These are phyloP conservation scores for Hylomyscus alleni DNA, from an alignment of 2,797 vertebrate species.

Conservation along the genomic window DNA sequence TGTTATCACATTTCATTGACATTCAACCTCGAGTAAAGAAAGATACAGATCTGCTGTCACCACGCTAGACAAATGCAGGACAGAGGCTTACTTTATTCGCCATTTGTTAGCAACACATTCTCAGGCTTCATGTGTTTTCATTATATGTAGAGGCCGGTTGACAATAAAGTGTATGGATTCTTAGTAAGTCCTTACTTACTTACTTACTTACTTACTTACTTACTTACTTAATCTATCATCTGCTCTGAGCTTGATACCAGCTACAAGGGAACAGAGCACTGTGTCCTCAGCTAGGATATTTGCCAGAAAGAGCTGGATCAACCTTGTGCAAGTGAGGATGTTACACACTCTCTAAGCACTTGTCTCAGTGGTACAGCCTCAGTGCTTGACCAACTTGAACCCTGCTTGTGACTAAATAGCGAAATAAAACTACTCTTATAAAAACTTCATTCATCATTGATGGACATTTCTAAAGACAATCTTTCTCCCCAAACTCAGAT, in stretches of 20 bases:
- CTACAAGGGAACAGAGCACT: neutral
- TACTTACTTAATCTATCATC: neutral
- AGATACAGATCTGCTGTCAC: neutral
- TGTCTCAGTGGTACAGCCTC: neutral
- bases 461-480: neutral
- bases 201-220: neutral
- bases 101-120: neutral
- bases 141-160: neutral
- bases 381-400: neutral
- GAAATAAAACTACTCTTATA: neutral
- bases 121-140: neutral
- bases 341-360: neutral
- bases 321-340: neutral
- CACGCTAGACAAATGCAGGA: neutral
- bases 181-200: neutral
- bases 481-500: neutral
- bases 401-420: neutral
- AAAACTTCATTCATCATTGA: neutral
- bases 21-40: neutral
- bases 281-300: neutral
- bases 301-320: neutral
- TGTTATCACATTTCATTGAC: slow-evolving; percentile 6
- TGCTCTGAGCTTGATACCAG: neutral
- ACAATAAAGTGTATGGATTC: neutral
- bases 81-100: neutral